Evolutionary conservation across 2,888 invertebrate genomes (phyloP), one percentile per base, ranked within the genome.

Genomic region (Parnassius smintheus): DNA sequence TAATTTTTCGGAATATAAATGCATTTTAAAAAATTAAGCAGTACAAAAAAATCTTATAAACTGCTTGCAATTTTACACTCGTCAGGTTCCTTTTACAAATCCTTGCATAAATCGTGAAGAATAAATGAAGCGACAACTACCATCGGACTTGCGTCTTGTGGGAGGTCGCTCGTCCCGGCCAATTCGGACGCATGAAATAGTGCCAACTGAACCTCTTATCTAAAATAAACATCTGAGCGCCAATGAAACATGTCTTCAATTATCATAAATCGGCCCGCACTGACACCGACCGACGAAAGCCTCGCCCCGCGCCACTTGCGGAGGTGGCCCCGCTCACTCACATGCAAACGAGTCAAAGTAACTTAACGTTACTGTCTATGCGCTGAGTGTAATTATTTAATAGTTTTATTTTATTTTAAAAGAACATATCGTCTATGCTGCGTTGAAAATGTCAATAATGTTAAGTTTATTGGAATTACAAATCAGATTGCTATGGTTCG

Each of bases 201-300:
- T 88, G 83, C 86, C 83, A 82, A 80, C 82, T 82, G 83, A 80
- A 71, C 68, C 76, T 81, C 82, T 89, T 91, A 91, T 91, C 91
- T 91, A 91, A 91, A 91, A 91, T 91, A 91, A 91, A 91, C 89
- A 91, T 91, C 90, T 81, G 86, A 85, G 81, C 84, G 84, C 85
- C 87, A 83, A 86, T 89, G 90, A 88, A 90, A 89, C 91, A 89
- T 86, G 91, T 83, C 89, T 91, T 91, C 89, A 90, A 91, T 91
- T 91, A 91, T 89, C 89, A 90, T 91, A 91, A 91, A 91, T 91
- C 90, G 88, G 85, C 82, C 80, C 74, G 79, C 77, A 81, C 85
- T 85, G 90, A 86, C 89, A 82, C 76, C 80, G 82, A 70, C 75
- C 82, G 85, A 83, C 78, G 85, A 84, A 82, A 83, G 80, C 82